phyloP scores from a whole-genome alignment of 92 coral and sea anemone genomes.

The Zoanthus sansibaricus region DNA sequence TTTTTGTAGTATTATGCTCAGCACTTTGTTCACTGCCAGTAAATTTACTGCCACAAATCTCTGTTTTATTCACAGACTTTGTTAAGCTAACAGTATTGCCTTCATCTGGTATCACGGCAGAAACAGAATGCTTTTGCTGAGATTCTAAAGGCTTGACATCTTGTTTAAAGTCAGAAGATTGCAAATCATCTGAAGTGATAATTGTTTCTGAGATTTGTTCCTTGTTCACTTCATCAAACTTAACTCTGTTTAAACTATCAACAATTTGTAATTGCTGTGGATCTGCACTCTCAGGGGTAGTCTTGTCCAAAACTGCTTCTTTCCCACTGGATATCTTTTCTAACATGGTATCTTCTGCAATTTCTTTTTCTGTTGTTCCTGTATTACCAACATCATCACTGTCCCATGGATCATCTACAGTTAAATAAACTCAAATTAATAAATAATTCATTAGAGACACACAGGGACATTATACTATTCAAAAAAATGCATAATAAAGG shows the following conservation, averaged over 20 bases:
- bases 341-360: background rate
- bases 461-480: too few relatives aligned
- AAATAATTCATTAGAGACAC: too few relatives aligned
- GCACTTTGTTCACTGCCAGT: background rate
- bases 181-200: background rate
- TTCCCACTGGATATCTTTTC: background rate
- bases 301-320: background rate
- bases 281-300: background rate
- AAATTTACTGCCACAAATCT: background rate
- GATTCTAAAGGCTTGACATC: background rate
- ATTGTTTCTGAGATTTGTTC: background rate
- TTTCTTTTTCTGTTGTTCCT: background rate
- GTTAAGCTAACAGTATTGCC: background rate
- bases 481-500: too few relatives aligned
- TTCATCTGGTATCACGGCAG: background rate
- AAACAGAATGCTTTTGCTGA: background rate
- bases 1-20: background rate
- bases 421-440: too few relatives aligned
- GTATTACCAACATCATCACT: constrained; percentile 27
- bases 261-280: background rate
- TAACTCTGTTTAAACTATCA: background rate
- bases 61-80: background rate
- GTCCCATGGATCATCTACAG: constrained; percentile 55
- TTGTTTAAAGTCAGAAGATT: background rate
- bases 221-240: background rate